These are phyloP conservation scores for Eptatretus atami DNA, from an alignment of 2,797 vertebrate species.

Conservation along the genomic window DNA sequence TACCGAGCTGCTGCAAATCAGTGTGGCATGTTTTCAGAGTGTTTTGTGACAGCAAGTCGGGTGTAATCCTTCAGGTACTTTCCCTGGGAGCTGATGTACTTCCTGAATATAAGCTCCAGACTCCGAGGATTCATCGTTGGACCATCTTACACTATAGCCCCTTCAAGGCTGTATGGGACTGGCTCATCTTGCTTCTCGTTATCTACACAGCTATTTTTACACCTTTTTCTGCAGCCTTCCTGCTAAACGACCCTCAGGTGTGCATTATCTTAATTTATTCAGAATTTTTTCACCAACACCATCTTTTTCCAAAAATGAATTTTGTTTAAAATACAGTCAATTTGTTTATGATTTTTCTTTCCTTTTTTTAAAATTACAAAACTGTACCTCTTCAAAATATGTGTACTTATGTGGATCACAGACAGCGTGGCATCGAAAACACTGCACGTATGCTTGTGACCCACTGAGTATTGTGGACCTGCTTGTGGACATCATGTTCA, in stretches of 20 bases:
- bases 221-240: slow-evolving; percentile 82
- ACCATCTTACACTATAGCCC: slow-evolving; percentile 97
- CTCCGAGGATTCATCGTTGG: slow-evolving; percentile 77
- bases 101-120: slow-evolving; percentile 91
- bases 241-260: slow-evolving; percentile 69
- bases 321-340: no score
- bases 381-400: no score
- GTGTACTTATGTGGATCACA: no score
- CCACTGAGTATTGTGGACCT: slow-evolving; percentile 86
- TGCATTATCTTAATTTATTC: no score
- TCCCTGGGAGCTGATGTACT: slow-evolving; percentile 84
- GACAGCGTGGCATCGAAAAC: slow-evolving; percentile 29
- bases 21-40: no score
- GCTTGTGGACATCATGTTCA: slow-evolving; percentile 99
- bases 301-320: no score
- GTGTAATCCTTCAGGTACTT: slow-evolving; percentile 28
- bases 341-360: no score
- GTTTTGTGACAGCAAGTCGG: no score
- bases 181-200: slow-evolving; percentile 77
- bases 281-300: no score
- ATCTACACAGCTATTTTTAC: slow-evolving; percentile 96
- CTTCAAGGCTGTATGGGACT: slow-evolving; percentile 96
- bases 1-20: no score
- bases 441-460: slow-evolving; percentile 86
- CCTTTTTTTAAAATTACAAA: no score